These are phyloP conservation scores for Embidobia sp. DNA, from an alignment of 2,888 invertebrate species.

Conservation along the genomic window DNA sequence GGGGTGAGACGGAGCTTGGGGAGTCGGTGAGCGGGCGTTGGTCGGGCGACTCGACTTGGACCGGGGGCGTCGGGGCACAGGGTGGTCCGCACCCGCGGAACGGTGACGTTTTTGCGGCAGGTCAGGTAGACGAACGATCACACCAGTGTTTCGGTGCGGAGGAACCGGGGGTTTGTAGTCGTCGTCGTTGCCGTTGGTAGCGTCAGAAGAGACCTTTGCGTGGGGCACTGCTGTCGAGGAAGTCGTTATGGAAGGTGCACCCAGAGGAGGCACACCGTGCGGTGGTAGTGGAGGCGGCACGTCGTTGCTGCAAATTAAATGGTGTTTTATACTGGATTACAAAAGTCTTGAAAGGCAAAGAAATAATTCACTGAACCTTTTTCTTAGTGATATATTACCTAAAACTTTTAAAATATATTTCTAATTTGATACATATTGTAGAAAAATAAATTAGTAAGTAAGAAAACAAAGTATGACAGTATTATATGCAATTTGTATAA, in stretches of 20 bases:
- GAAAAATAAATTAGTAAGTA: too few relatives aligned
- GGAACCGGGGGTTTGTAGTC: slow-evolving; percentile 95
- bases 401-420: too few relatives aligned
- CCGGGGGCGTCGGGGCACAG: slow-evolving; percentile 75
- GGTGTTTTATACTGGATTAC: not conserved
- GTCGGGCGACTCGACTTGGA: slow-evolving; percentile 69
- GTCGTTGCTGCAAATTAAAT: slow-evolving; percentile 78
- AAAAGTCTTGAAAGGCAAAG: too few relatives aligned
- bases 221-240: slow-evolving; percentile 66
- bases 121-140: slow-evolving; percentile 82
- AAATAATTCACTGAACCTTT: too few relatives aligned
- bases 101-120: slow-evolving; percentile 80
- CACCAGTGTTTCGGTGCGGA: slow-evolving; percentile 89
- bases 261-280: slow-evolving; percentile 63
- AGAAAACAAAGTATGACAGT: too few relatives aligned
- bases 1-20: too few relatives aligned
- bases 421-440: too few relatives aligned
- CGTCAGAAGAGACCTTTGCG: slow-evolving; percentile 62
- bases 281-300: slow-evolving; percentile 82
- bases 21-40: too few relatives aligned
- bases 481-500: too few relatives aligned
- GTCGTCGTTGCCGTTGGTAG: slow-evolving; percentile 81
- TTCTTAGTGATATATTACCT: too few relatives aligned
- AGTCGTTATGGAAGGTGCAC: too few relatives aligned
- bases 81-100: slow-evolving; percentile 74